Base-by-base conservation (phyloP, 2,888 invertebrate genomes). In the Rhagonycha fulva region DNA sequence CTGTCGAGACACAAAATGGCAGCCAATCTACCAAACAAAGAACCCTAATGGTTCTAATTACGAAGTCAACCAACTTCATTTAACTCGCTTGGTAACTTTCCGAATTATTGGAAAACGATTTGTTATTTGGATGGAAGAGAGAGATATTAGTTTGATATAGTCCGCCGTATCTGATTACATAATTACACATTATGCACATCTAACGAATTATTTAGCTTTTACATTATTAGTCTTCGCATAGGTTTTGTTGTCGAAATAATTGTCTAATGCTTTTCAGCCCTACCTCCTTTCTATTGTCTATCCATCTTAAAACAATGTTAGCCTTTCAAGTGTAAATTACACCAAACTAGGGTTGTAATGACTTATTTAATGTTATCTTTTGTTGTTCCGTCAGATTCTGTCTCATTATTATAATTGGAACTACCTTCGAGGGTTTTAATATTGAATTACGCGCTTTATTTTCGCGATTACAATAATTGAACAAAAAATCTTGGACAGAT, bases 1-100 rank as follows among this genome's bases (percentile, higher is more conserved):
- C 71, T 77, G 62, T 60, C 71, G 66, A 67, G 70, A 72, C 62
- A 70, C 76, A 76, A 78, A 76, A 78, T 76, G 73, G 76, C 63
- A 76, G 74, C 78, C 76, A 76, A 78, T 78, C 75, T 76, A 74
- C 70, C 68, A 78, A 73, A 78, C 78, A 78, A 78, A 76, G 72
- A 75, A 67, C 71, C 74, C 61, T 76, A 78, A 78, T 78, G 78
- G 71, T 71, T 74, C 76, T 76, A 78, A 78, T 78, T 78, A 76
- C 74, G 71, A 78, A 78, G 76, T 75, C 78, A 70, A 70, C 72
- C 71, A 70, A 72, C 76, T 76, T 78, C 76, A 78, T 76, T 76
- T 78, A 71, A 66, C 69, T 70, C 72, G 69, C 70, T 68, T 68
- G 74, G 67, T 72, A 75, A 77, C 71, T 75, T 77, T 77, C 69